phyloP scores from a whole-genome alignment of 2,888 invertebrate genomes.

The Nephrotoma flavescens region DNA sequence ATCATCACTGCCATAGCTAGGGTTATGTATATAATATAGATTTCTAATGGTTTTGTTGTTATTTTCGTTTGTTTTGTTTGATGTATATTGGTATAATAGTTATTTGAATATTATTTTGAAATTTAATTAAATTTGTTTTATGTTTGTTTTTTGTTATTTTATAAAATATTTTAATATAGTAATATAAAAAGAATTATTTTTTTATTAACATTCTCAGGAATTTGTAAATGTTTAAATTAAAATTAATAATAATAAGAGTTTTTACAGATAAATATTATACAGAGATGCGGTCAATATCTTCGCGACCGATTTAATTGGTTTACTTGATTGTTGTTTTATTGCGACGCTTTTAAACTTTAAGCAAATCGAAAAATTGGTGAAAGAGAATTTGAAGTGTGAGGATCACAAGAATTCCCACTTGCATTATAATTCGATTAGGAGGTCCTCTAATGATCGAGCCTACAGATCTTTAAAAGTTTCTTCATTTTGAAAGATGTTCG shows the following conservation, averaged over 20 bases:
- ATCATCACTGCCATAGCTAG: conserved; percentile 30
- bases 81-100: background rate
- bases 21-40: conserved; percentile 1
- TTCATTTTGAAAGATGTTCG: too few relatives aligned
- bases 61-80: background rate
- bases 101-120: background rate
- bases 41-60: background rate
- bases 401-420: too few relatives aligned
- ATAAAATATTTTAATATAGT: background rate
- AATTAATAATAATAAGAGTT: background rate
- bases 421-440: too few relatives aligned
- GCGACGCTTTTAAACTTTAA: too few relatives aligned
- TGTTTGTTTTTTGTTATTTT: background rate
- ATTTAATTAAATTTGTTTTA: background rate
- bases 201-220: background rate
- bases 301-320: too few relatives aligned
- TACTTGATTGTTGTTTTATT: too few relatives aligned
- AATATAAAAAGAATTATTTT: background rate
- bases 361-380: too few relatives aligned
- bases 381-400: too few relatives aligned
- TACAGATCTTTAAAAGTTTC: too few relatives aligned
- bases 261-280: background rate
- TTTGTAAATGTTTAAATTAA: background rate
- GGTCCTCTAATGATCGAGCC: too few relatives aligned
- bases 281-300: background rate